Evolutionary conservation across 2,113 vertebrate genomes (phyloP).

Genomic region (Theropithecus gelada): DNA sequence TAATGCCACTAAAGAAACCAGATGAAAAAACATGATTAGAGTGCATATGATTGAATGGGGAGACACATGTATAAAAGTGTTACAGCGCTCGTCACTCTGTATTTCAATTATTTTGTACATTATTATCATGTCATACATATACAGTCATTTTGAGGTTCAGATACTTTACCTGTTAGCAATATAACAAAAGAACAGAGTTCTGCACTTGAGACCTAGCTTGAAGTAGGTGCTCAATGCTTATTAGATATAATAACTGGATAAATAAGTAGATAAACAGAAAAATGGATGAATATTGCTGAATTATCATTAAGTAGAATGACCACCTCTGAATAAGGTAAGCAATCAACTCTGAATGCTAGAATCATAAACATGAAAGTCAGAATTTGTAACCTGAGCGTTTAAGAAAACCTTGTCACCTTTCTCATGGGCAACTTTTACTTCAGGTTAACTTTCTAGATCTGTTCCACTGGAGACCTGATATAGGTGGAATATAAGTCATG

Average conservation of each 20-base stretch:
- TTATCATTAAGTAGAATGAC: background rate
- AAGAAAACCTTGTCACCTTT: background rate
- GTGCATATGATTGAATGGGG: background rate
- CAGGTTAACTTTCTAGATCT: background rate
- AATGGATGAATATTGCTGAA: background rate
- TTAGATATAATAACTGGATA: background rate
- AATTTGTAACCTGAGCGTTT: background rate
- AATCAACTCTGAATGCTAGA: background rate
- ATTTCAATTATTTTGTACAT: background rate
- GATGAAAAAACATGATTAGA: background rate
- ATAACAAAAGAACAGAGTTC: background rate
- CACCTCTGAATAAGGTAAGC: background rate
- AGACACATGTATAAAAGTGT: background rate
- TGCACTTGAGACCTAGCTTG: background rate
- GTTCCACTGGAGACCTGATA: background rate
- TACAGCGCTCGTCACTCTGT: background rate
- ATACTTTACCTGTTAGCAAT: background rate
- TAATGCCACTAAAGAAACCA: background rate
- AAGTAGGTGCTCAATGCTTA: background rate
- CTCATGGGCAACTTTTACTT: background rate
- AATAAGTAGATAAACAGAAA: background rate
- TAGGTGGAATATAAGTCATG: background rate
- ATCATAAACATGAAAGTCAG: background rate
- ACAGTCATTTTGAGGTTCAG: background rate
- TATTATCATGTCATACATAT: background rate